Base-by-base conservation (phyloP, 2,888 invertebrate genomes). In the Ophioninae sp. region DNA sequence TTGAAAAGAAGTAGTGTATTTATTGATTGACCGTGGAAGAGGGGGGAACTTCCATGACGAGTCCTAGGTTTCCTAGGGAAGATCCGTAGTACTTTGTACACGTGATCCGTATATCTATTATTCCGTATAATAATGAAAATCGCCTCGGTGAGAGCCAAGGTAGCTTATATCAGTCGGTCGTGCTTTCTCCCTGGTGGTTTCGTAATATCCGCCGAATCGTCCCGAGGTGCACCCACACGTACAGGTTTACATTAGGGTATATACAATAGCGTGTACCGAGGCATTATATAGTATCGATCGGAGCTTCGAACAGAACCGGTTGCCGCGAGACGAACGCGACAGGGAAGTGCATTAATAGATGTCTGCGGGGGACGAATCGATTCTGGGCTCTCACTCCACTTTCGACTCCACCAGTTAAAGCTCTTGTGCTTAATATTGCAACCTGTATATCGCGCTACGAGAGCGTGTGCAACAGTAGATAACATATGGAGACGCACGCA, bases 151-250 rank as follows among this genome's bases (percentile, higher is more conserved):
- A 63, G 23, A 65, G 20, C 20, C 74, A 30, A 71, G 78, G 69
- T 79, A 59, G 74, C 82, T 79, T 85, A 84, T 81, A 81, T 61
- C 81, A 76, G 83, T 84, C 81, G 77, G 51, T 65, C 51, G 78
- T 41, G 69, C 41, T 75, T 75, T 79, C 72, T 79, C 75, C 44
- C 85, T 83, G 80, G 85, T 76, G 88, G 87, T 87, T 86, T 88
- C 79, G 88, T 86, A 88, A 88, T 88, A 88, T 88, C 88, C 88
- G 87, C 56, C 81, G 61, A 87, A 87, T 86, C 22, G 72, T 72
- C 63, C 72, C 64, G 23, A 61, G 61, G 58, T 75, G 63, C 71
- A 67, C 59, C 39, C 68, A 41, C 9, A 30, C 59, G 30, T 37
- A 61, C 8, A 44, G 56, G 41, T 51, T 79, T 75, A 79, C 59